These are phyloP conservation scores for Drosophila nr. perissopoda DNA, from an alignment of 2,888 invertebrate genomes.

Conservation along the genomic window DNA sequence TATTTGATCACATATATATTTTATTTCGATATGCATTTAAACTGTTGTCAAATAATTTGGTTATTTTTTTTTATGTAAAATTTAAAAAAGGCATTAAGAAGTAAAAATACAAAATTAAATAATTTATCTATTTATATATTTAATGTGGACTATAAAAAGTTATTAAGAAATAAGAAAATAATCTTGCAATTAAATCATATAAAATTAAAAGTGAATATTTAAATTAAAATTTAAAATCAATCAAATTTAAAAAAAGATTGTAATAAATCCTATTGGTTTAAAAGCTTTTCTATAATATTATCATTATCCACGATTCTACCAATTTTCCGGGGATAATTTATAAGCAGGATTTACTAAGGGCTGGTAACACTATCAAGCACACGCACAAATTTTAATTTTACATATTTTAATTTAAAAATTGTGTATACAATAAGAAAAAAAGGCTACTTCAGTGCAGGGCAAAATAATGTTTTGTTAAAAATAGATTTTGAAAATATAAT, in stretches of 20 bases:
- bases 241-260: neutral
- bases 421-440: slow-evolving; percentile 17
- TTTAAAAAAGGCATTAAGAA: neutral
- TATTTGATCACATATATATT: neutral
- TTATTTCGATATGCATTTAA: neutral
- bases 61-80: neutral
- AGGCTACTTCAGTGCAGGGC: slow-evolving; percentile 51
- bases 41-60: neutral
- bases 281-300: neutral
- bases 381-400: neutral
- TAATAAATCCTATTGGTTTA: neutral
- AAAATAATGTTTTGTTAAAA: slow-evolving; percentile 60
- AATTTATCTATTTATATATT: neutral
- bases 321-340: neutral
- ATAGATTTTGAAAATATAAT: slow-evolving; percentile 66
- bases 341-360: neutral
- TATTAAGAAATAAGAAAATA: neutral
- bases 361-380: neutral
- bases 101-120: neutral
- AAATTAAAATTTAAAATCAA: too few species aligned
- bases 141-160: neutral
- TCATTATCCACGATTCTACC: neutral
- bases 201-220: neutral
- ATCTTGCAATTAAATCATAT: neutral
- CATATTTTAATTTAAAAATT: neutral